phyloP scores from a whole-genome alignment of 1,140 invertebrate species.

The Philopotamus ludificatus region DNA sequence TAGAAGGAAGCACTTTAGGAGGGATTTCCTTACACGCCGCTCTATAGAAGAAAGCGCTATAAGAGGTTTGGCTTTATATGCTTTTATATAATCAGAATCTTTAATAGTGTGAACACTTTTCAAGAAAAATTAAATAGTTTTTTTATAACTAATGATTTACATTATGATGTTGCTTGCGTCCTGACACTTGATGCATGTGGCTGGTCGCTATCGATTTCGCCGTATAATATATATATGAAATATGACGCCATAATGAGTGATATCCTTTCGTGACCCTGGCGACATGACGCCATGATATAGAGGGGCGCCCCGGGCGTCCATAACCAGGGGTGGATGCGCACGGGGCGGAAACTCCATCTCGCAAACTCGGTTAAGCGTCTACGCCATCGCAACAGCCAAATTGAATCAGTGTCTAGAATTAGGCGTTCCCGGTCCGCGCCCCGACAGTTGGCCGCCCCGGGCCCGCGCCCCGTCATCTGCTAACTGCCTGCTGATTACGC shows the following conservation, averaged over 20 bases:
- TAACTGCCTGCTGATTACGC: neutral
- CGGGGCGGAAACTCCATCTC: neutral
- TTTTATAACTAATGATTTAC: no score
- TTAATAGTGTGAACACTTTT: no score
- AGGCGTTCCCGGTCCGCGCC: neutral
- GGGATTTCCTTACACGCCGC: no score
- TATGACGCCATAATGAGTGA: neutral
- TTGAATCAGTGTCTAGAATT: constrained; percentile 14
- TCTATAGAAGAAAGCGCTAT: no score
- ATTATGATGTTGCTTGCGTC: no score
- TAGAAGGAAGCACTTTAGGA: no score
- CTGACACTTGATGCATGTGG: no score
- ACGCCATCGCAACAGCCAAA: neutral
- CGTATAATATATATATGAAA: neutral
- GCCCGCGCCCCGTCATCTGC: neutral
- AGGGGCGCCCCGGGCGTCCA: neutral
- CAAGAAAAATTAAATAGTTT: no score
- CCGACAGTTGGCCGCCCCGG: neutral
- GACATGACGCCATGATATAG: neutral
- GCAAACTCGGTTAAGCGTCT: constrained; percentile 9
- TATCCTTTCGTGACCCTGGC: neutral
- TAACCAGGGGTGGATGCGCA: neutral
- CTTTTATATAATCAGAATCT: no score
- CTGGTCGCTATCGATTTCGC: neutral
- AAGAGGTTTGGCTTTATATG: no score